These are phyloP conservation scores for Lasioglossum vierecki DNA, from an alignment of 2,888 invertebrate genomes.

Conservation along the genomic window DNA sequence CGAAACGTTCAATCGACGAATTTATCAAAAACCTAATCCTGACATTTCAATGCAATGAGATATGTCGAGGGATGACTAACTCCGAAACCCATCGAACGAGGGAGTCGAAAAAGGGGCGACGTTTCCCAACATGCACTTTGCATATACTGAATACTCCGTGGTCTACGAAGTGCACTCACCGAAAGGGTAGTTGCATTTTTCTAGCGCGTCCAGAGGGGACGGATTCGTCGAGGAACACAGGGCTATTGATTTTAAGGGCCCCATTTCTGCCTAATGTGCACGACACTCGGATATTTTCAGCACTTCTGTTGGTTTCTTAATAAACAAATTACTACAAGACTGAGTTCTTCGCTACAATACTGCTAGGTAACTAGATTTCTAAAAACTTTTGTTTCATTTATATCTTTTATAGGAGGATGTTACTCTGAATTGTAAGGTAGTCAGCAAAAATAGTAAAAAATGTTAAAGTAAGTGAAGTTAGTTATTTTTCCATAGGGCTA, in stretches of 20 bases:
- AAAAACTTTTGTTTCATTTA: no score
- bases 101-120: constrained; percentile 47
- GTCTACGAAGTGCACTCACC: constrained; percentile 72
- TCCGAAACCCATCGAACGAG: constrained; percentile 37
- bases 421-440: no score
- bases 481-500: no score
- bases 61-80: constrained; percentile 62
- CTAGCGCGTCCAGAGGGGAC: constrained; percentile 52
- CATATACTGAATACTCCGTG: constrained; percentile 70
- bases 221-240: constrained; percentile 43
- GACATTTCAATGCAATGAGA: constrained; percentile 26
- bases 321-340: neutral
- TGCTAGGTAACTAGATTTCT: no score
- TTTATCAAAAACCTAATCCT: neutral
- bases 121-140: constrained; percentile 63
- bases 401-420: no score
- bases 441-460: neutral
- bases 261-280: constrained; percentile 58
- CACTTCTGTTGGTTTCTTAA: neutral
- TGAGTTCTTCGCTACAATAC: no score
- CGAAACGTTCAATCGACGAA: neutral
- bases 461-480: no score
- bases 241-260: constrained; percentile 76
- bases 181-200: constrained; percentile 72
- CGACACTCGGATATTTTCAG: constrained; percentile 15